A percentile compares a stretch with the other conserved stretches of the same genome.
Conservation (phyloP, 2,888 invertebrate genomes). For the Pachydiplax longipennis region DNA sequence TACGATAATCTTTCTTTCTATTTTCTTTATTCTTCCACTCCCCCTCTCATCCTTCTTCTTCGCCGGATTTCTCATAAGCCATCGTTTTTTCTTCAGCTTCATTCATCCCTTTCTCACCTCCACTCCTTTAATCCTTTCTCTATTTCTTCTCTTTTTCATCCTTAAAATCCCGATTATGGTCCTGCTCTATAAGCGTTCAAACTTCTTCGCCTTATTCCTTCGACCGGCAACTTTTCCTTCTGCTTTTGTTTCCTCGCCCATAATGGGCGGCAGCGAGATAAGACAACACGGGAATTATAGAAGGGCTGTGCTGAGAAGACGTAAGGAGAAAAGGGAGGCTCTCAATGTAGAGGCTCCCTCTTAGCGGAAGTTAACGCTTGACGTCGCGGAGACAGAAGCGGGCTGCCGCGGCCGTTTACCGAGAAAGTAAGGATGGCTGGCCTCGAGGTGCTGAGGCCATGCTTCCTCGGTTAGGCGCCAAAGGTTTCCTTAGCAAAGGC, state of each 20-base stretch:
- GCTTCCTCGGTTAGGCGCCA: not conserved
- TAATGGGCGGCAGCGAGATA: too few relatives aligned
- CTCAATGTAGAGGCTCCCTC: not conserved
- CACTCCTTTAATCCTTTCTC: not conserved
- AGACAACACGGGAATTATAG: too few relatives aligned
- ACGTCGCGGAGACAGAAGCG: not conserved
- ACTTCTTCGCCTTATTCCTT: too few relatives aligned
- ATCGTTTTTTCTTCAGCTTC: not conserved
- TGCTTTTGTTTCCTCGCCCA: too few relatives aligned
- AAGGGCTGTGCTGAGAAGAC: too few relatives aligned
- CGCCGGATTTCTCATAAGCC: not conserved
- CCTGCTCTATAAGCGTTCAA: too few relatives aligned
- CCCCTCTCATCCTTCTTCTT: not conserved
- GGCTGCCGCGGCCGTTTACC: not conserved
- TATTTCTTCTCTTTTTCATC: not conserved
- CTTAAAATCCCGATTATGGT: not conserved
- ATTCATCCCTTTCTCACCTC: not conserved
- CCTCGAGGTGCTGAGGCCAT: not conserved
- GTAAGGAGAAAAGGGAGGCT: too few relatives aligned
- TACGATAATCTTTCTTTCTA: too few relatives aligned
- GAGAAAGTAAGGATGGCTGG: not conserved
- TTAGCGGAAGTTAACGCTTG: not conserved
- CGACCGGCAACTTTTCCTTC: too few relatives aligned
- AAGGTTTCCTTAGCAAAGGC: not conserved
- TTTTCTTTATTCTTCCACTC: not conserved